phyloP scores from a whole-genome alignment of 2,113 vertebrate genomes.

The Pteruthius melanotis region DNA sequence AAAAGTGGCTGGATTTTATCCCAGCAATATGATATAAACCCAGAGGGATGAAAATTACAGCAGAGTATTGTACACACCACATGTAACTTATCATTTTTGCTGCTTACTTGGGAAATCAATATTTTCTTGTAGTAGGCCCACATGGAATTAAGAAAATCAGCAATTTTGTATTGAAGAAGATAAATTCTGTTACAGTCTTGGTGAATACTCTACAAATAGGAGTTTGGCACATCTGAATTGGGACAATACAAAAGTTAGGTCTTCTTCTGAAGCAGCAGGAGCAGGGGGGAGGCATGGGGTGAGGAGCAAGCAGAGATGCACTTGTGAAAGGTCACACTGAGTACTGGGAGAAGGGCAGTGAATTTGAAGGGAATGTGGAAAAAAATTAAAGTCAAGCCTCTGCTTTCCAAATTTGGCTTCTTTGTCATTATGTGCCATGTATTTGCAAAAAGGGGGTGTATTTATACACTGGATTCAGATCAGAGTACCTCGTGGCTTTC shows the following conservation, averaged over 20 bases:
- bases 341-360: not conserved
- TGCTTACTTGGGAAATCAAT: not conserved
- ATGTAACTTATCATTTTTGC: not conserved
- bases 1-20: not conserved
- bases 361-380: not conserved
- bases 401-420: not conserved
- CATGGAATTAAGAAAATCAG: not conserved
- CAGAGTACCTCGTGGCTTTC: not conserved
- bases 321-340: not conserved
- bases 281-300: too few species aligned
- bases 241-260: not conserved
- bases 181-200: not conserved
- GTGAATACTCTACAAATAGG: not conserved
- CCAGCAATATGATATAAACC: not conserved
- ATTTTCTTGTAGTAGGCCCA: not conserved
- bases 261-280: not conserved
- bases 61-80: not conserved
- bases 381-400: not conserved
- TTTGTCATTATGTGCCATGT: not conserved
- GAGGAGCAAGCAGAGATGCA: not conserved
- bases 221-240: not conserved
- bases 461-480: not conserved
- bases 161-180: not conserved
- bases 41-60: not conserved
- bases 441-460: not conserved